These are phyloP conservation scores for Chymomyza procnemis DNA, from an alignment of 2,888 invertebrate genomes.

Conservation along the genomic window DNA sequence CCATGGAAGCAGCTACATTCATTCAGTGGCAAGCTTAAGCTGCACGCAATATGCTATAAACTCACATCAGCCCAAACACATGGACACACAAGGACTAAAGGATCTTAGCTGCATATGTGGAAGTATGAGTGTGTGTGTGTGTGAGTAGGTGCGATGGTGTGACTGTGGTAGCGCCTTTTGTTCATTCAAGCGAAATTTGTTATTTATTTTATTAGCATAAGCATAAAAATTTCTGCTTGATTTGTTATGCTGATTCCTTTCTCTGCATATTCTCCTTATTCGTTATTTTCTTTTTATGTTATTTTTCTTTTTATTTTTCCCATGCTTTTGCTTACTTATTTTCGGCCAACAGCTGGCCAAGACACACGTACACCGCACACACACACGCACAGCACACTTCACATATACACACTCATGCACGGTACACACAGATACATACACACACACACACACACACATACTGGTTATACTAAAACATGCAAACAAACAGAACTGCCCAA, in stretches of 20 bases:
- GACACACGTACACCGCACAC: constrained; percentile 31
- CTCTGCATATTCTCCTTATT: neutral
- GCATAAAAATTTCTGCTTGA: constrained; percentile 70
- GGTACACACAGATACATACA: constrained; percentile 14
- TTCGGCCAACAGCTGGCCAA: constrained; percentile 59
- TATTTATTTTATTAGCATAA: constrained; percentile 72
- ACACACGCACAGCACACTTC: constrained; percentile 13
- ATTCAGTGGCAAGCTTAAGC: neutral
- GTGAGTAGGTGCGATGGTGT: neutral
- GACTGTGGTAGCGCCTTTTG: constrained; percentile 32
- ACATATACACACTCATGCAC: no score
- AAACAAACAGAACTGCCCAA: neutral
- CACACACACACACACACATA: neutral
- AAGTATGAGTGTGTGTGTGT: no score
- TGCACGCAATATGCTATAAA: constrained; percentile 38
- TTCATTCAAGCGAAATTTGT: constrained; percentile 57
- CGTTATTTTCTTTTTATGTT: constrained; percentile 4
- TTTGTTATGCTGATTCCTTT: constrained; percentile 69
- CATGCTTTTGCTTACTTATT: constrained; percentile 25
- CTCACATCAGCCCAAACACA: constrained; percentile 26
- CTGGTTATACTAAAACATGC: neutral
- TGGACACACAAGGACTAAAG: neutral
- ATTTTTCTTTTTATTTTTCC: neutral
- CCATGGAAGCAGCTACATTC: neutral
- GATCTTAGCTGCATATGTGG: no score